Percentiles rank a stretch among this genome's conserved stretches.
Conservation (phyloP, 1,140 invertebrate genomes). For the Dendroctonus valens region DNA sequence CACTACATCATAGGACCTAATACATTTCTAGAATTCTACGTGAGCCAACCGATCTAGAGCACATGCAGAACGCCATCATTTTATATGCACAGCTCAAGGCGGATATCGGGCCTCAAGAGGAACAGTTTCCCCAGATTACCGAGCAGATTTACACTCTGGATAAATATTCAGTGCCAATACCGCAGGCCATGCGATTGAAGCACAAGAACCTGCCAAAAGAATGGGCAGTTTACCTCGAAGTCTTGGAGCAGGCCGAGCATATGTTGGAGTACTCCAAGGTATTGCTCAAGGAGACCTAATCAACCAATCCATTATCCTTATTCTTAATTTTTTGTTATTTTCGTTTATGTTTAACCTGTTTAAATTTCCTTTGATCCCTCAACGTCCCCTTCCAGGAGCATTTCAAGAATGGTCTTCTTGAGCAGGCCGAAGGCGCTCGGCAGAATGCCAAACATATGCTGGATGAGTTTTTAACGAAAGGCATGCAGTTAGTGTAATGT, state of each 20-base stretch:
- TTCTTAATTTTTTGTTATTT: background rate
- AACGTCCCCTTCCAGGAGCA: slow-evolving; percentile 55
- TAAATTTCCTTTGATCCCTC: slow-evolving; percentile 3
- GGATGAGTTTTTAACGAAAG: slow-evolving; percentile 60
- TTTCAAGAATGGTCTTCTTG: slow-evolving; percentile 66
- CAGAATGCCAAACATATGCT: slow-evolving; percentile 61
- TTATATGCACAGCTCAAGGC: slow-evolving; percentile 63
- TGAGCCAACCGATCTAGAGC: slow-evolving; percentile 60
- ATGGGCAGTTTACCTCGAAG: slow-evolving; percentile 66
- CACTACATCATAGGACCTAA: background rate
- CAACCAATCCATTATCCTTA: slow-evolving; percentile 44
- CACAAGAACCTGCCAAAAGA: slow-evolving; percentile 61
- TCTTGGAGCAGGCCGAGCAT: slow-evolving; percentile 64
- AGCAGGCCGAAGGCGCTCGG: slow-evolving; percentile 56
- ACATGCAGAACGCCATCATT: slow-evolving; percentile 59
- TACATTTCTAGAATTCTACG: slow-evolving; percentile 52
- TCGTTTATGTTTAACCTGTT: background rate
- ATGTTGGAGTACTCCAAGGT: slow-evolving; percentile 68
- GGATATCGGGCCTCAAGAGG: slow-evolving; percentile 62
- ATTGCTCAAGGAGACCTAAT: slow-evolving; percentile 36
- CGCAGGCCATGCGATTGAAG: slow-evolving; percentile 57
- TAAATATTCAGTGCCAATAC: slow-evolving; percentile 65
- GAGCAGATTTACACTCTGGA: slow-evolving; percentile 70
- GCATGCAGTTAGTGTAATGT: background rate
- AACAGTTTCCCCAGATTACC: slow-evolving; percentile 66